Percentiles rank a stretch among this genome's conserved stretches.
phyloP scores from a whole-genome alignment of 2,888 invertebrate genomes.

The Meiosimyza decipiens region DNA sequence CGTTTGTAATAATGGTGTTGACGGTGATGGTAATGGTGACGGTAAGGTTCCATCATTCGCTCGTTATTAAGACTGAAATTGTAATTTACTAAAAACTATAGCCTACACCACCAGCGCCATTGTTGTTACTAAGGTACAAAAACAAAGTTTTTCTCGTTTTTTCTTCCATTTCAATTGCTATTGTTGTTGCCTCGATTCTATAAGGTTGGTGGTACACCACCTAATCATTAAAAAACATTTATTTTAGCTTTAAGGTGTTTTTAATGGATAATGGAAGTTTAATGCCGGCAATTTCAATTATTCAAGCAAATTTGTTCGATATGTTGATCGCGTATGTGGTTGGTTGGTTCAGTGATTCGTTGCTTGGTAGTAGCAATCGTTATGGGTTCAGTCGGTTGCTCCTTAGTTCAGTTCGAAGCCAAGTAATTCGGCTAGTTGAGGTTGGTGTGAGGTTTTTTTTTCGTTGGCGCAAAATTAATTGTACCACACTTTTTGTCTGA shows the following conservation, averaged over 20 bases:
- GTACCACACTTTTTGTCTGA: not conserved
- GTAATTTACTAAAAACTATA: constrained; percentile 22
- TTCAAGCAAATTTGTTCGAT: constrained; percentile 27
- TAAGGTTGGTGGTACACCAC: not conserved
- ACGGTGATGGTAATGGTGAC: not conserved
- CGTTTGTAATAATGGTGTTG: not conserved
- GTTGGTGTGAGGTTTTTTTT: not conserved
- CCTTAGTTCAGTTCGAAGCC: not conserved
- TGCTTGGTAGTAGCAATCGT: not conserved
- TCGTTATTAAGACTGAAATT: constrained; percentile 25
- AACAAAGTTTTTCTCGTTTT: not conserved
- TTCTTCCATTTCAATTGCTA: not conserved
- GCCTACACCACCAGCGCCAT: not conserved
- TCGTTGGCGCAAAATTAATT: not conserved
- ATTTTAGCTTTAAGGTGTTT: constrained; percentile 34
- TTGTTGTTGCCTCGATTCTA: not conserved
- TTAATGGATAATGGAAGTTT: constrained; percentile 33
- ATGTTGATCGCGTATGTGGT: not conserved
- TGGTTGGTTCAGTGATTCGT: not conserved
- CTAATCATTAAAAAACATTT: constrained; percentile 31
- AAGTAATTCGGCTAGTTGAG: not conserved
- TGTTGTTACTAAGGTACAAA: not conserved
- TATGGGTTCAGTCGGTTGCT: not conserved
- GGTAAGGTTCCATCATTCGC: constrained; percentile 26
- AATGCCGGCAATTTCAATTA: constrained; percentile 35